phyloP scores from a whole-genome alignment of 2,113 vertebrate genomes.

The Syrmaticus mikado region DNA sequence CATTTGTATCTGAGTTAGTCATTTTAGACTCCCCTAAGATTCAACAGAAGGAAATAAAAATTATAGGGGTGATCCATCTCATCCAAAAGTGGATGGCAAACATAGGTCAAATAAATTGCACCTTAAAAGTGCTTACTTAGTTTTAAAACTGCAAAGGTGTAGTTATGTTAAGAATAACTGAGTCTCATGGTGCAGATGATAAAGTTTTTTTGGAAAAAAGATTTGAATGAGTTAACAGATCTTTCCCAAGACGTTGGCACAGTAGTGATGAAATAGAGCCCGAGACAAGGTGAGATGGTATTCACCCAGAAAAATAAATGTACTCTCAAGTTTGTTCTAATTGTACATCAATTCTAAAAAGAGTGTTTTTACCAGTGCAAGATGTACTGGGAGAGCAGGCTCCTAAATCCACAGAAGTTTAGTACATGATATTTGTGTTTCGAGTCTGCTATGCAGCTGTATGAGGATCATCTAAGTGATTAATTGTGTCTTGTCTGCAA shows the following conservation, averaged over 20 bases:
- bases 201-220: not conserved
- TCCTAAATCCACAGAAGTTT: not conserved
- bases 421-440: not conserved
- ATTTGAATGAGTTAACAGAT: not conserved
- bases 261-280: not conserved
- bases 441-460: not conserved
- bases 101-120: slow-evolving; percentile 9
- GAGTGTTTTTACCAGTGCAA: not conserved
- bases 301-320: not conserved
- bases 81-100: slow-evolving; percentile 11
- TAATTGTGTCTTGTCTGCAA: not conserved
- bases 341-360: not conserved
- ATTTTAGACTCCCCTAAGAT: not conserved
- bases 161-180: not conserved
- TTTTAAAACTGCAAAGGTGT: not conserved
- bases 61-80: slow-evolving; percentile 2
- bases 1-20: not conserved
- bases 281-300: not conserved
- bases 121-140: not conserved
- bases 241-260: not conserved
- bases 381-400: not conserved
- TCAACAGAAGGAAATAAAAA: not conserved
- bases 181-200: not conserved
- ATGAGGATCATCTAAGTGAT: not conserved
- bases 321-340: not conserved